Evolutionary conservation across 2,888 invertebrate species (phyloP).

Genomic region (Andrena camellia): DNA sequence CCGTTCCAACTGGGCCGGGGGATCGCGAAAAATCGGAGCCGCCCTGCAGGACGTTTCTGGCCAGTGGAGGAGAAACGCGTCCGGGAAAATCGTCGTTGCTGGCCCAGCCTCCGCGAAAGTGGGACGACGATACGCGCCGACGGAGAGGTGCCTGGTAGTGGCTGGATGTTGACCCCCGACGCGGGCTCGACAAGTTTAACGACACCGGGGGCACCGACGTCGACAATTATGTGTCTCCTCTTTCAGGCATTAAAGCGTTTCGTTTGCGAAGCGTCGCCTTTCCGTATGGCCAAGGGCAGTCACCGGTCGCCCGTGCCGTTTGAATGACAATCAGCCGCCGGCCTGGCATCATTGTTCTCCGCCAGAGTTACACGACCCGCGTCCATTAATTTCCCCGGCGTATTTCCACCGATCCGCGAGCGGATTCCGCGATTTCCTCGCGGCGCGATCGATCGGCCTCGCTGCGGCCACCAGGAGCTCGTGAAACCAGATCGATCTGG

Average conservation of each 20-base stretch:
- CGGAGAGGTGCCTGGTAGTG: neutral
- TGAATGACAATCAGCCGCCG: constrained; percentile 65
- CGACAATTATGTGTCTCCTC: constrained; percentile 69
- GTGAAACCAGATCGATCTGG: constrained; percentile 26
- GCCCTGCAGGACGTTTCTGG: neutral
- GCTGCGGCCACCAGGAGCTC: neutral
- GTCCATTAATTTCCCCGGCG: constrained; percentile 52
- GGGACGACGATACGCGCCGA: constrained; percentile 40
- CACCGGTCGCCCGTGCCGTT: constrained; percentile 60
- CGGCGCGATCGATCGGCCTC: neutral
- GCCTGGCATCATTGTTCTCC: constrained; percentile 43
- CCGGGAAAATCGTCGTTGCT: constrained; percentile 10
- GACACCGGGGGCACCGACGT: constrained; percentile 59
- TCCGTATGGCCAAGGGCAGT: constrained; percentile 68
- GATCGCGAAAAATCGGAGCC: neutral
- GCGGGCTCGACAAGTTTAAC: constrained; percentile 64
- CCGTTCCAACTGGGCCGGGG: neutral
- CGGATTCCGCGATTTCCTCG: constrained; percentile 19
- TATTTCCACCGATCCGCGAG: constrained; percentile 25
- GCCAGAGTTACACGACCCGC: constrained; percentile 45
- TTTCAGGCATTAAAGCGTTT: constrained; percentile 64
- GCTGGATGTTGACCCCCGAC: constrained; percentile 55
- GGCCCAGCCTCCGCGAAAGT: constrained; percentile 41
- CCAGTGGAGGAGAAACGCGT: neutral
- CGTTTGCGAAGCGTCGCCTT: constrained; percentile 64